A percentile compares a stretch with the other conserved stretches of the same genome.
Conservation (phyloP, 2,888 invertebrate genomes). For the Trichogramma evanescens region DNA sequence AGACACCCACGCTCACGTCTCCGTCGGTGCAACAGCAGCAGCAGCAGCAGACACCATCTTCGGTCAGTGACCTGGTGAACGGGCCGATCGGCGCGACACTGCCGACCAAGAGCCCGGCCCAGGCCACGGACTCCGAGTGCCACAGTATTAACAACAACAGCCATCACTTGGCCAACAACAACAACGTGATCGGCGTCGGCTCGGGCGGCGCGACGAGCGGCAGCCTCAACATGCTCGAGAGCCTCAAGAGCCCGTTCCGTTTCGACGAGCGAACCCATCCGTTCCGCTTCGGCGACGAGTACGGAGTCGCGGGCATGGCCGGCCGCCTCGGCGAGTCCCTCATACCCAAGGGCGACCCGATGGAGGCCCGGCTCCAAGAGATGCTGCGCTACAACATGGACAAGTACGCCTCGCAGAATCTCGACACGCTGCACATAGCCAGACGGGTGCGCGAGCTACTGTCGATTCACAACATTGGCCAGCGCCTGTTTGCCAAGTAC, state of each 20-base stretch:
- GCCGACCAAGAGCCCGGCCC: constrained; percentile 43
- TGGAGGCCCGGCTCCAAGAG: constrained; percentile 88
- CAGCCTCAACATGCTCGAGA: constrained; percentile 50
- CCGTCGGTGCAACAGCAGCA: constrained; percentile 13
- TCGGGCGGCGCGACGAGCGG: constrained; percentile 46
- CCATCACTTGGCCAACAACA: constrained; percentile 48
- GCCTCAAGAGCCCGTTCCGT: constrained; percentile 62
- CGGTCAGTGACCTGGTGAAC: neutral
- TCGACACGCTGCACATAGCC: constrained; percentile 93
- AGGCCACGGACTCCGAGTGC: constrained; percentile 37
- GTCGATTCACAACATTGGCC: constrained; percentile 97
- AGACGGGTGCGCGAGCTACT: constrained; percentile 87
- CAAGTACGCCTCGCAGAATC: constrained; percentile 85
- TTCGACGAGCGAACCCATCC: constrained; percentile 74
- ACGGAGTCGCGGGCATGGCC: constrained; percentile 77
- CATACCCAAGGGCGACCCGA: constrained; percentile 87
- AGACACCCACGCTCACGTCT: constrained; percentile 48
- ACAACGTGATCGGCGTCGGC: constrained; percentile 48
- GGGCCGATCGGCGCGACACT: constrained; percentile 31
- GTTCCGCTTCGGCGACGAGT: constrained; percentile 78
- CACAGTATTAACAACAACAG: constrained; percentile 48
- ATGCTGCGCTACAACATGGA: constrained; percentile 94
- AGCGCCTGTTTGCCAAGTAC: constrained; percentile 96
- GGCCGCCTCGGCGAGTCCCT: constrained; percentile 81
- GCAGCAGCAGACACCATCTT: constrained; percentile 48